Evolutionary conservation across 2,113 vertebrate genomes (phyloP).

Genomic region (Gavia stellata): DNA sequence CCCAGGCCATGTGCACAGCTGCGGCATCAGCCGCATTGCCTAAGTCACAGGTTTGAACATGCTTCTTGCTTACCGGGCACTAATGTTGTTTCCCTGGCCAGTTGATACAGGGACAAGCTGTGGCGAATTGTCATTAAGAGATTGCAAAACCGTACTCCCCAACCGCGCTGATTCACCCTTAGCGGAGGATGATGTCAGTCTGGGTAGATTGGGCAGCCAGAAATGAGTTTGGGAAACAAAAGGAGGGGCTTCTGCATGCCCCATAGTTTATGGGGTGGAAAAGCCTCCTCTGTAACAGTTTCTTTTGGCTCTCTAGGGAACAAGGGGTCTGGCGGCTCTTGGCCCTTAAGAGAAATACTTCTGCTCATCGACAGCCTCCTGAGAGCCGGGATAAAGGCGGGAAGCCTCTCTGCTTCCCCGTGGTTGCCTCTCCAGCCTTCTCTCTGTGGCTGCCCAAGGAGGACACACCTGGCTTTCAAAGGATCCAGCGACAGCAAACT

Average conservation of each 20-base stretch:
- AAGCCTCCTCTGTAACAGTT: not conserved
- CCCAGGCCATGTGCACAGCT: not conserved
- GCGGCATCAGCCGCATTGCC: not conserved
- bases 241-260: not conserved
- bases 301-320: not conserved
- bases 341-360: not conserved
- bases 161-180: constrained; percentile 21
- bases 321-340: not conserved
- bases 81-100: constrained; percentile 33
- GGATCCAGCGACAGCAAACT: not conserved
- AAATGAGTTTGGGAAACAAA: not conserved
- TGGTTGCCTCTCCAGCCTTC: not conserved
- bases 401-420: not conserved
- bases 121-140: constrained; percentile 16
- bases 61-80: constrained; percentile 52
- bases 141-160: constrained; percentile 32
- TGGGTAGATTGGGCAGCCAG: not conserved
- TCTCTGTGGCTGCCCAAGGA: too few relatives aligned
- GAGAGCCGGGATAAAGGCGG: not conserved
- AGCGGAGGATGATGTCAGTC: not conserved
- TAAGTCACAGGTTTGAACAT: not conserved
- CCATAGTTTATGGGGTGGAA: not conserved
- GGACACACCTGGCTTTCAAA: too few relatives aligned
- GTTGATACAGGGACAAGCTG: constrained; percentile 36
- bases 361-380: not conserved